These are phyloP conservation scores for Psettodes erumei DNA, from an alignment of 2,113 vertebrate genomes.

Conservation along the genomic window DNA sequence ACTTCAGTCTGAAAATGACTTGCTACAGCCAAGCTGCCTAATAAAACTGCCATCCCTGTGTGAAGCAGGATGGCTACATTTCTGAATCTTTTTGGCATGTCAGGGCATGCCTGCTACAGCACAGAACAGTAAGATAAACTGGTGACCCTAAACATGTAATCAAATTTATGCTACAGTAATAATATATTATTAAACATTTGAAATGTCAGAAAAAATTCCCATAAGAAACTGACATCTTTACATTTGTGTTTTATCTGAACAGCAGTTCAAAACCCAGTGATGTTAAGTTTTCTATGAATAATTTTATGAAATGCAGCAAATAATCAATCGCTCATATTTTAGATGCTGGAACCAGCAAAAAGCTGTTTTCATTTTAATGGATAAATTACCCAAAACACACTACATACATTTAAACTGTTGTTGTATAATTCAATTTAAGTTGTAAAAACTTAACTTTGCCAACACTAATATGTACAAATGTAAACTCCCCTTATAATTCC, in stretches of 20 bases:
- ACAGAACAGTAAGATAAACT: background rate
- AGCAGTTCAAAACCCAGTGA: background rate
- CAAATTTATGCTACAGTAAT: background rate
- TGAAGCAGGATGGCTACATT: background rate
- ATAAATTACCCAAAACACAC: too few species aligned
- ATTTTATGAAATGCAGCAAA: background rate
- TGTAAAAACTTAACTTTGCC: too few species aligned
- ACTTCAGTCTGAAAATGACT: slow-evolving; percentile 26
- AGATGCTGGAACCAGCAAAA: background rate
- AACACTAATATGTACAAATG: background rate
- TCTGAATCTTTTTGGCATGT: slow-evolving; percentile 21
- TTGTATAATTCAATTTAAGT: too few species aligned
- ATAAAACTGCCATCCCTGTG: slow-evolving; percentile 25
- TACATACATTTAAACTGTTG: too few species aligned
- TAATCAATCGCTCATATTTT: background rate
- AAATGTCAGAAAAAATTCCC: too few species aligned
- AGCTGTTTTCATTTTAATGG: too few species aligned
- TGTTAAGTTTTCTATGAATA: too few species aligned
- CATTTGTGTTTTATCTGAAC: background rate
- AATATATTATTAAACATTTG: too few species aligned
- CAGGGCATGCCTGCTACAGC: background rate
- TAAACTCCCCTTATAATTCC: background rate
- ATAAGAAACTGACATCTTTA: too few species aligned
- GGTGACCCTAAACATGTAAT: background rate
- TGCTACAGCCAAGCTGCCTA: slow-evolving; percentile 18